A percentile compares a stretch with the other conserved stretches of the same genome.
Evolutionary conservation across 2,113 vertebrate genomes (phyloP).

Genomic region (Dasyornis broadbenti): DNA sequence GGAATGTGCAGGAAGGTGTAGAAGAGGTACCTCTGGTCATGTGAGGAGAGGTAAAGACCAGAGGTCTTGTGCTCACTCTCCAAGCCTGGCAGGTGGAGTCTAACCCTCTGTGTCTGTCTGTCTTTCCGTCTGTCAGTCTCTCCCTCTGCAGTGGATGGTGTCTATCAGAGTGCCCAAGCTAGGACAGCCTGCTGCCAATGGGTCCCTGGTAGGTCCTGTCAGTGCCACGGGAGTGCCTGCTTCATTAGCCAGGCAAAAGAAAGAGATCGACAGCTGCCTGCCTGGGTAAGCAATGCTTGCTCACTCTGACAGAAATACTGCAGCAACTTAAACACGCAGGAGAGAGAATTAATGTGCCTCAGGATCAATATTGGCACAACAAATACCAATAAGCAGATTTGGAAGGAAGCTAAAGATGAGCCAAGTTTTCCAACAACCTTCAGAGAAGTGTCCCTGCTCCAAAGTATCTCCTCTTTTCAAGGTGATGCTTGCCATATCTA

Average conservation of each 20-base stretch:
- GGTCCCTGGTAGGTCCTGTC: background rate
- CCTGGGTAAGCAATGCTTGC: background rate
- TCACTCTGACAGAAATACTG: background rate
- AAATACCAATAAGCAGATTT: background rate
- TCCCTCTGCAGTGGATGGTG: background rate
- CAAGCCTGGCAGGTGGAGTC: background rate
- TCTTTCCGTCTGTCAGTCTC: background rate
- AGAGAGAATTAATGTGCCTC: background rate
- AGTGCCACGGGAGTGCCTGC: background rate
- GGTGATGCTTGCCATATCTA: background rate
- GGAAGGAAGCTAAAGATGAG: background rate
- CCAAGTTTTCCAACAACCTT: background rate
- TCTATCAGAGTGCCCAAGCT: background rate
- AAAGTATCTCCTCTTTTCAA: background rate
- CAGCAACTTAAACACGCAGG: background rate
- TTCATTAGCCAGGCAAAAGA: background rate
- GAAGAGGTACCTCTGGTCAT: background rate
- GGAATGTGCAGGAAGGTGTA: background rate
- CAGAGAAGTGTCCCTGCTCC: background rate
- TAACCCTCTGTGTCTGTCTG: background rate
- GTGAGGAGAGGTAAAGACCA: background rate
- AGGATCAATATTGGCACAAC: background rate
- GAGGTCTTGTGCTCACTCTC: background rate
- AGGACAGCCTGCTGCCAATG: background rate
- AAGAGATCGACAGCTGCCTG: background rate